Evolutionary conservation across 2,888 invertebrate species (phyloP).

Genomic region (Julus scanicus): DNA sequence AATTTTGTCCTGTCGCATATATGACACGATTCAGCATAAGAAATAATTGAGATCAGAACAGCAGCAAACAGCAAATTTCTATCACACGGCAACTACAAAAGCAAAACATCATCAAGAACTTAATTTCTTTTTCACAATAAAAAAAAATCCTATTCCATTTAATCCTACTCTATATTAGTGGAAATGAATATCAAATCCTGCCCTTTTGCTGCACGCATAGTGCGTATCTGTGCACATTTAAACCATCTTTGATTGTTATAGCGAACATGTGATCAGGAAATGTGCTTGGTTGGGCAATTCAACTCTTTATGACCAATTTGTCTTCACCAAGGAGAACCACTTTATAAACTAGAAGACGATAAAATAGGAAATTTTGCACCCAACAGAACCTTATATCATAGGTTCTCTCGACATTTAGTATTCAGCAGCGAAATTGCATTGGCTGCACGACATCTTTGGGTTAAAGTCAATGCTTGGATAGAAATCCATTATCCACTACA

Average conservation of each 20-base stretch:
- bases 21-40: neutral
- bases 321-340: neutral
- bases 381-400: neutral
- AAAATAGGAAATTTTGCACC: neutral
- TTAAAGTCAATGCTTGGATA: too few relatives aligned
- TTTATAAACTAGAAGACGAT: neutral
- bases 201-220: neutral
- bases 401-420: neutral
- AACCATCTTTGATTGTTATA: constrained; percentile 1
- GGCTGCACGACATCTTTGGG: neutral
- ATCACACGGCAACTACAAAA: neutral
- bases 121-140: neutral
- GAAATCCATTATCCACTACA: neutral
- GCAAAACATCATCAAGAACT: neutral
- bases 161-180: neutral
- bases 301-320: constrained; percentile 1
- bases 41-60: neutral
- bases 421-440: neutral
- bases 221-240: neutral
- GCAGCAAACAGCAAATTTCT: neutral
- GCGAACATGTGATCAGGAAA: neutral
- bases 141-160: neutral
- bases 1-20: neutral
- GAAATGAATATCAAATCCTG: neutral
- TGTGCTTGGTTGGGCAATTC: neutral